Base-by-base conservation (phyloP, 2,797 vertebrate genomes). In the Mormyrus proboscirostris region DNA sequence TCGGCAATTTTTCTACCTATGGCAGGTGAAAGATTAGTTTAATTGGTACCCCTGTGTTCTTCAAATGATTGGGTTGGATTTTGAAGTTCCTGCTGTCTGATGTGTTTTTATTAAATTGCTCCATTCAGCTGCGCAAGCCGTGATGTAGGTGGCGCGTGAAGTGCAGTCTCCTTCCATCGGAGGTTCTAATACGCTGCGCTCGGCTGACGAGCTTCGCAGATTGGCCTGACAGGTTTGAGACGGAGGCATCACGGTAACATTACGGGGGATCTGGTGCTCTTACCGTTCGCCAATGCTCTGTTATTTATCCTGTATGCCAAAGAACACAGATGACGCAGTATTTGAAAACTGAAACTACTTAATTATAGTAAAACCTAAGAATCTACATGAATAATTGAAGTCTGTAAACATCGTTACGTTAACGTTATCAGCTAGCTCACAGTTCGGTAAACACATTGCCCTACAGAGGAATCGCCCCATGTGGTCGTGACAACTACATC, bases 11-110 rank as follows among this genome's bases (percentile, higher is more conserved):
- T 84, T 50, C 2, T 88, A 84, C 83, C 12, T 25, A 51, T 90
- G 85, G 87, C 41, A 57, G 62, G 59, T 69, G 49, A 90, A 57
- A 29, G 87, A 88, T 88, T 65, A 53, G 38, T 88, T 86, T 85
- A 49, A 90, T 90, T 88, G 88, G 22, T 88, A 73, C 69, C 69
- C 50, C 44, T 51, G 22, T 22, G 29, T 53, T 88, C 50, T 82
- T 55, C 62, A 55, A 85, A 41, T 44, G 73, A 88, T 47, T 51
- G 38, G 5, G n/a, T 49, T 82, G 87, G 50, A 79, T 33, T 19
- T 53, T 88, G 73, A 88, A 55, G 88, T 49, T 51, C 6, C 19
- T 88, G n/a, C 1, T 10, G 14, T 55, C 69, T 88, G 88, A 88
- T 88, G 88, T 82, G 73, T 83, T 57, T 55, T 22, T 65, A 22